phyloP scores from a whole-genome alignment of 2,797 vertebrate genomes.

The Vespertilio murinus region DNA sequence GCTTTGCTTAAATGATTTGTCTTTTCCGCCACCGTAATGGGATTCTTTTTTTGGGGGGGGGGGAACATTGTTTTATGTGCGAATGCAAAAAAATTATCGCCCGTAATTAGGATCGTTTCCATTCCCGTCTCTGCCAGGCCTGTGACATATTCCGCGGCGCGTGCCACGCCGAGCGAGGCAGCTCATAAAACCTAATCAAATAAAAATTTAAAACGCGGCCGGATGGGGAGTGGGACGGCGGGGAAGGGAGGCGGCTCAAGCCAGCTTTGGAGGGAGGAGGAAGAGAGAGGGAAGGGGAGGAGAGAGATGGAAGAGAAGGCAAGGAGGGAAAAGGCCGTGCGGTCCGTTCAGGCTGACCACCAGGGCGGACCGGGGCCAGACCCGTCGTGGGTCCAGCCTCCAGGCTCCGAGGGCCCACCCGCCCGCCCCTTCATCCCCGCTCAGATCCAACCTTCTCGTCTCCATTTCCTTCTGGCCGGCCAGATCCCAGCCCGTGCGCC shows the following conservation, averaged over 20 bases:
- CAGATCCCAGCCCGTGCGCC: background rate
- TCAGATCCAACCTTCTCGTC: background rate
- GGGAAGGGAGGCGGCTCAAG: slow-evolving; percentile 60
- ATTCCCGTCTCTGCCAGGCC: slow-evolving; percentile 82
- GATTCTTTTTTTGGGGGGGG: slow-evolving; percentile 29
- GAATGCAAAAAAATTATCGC: slow-evolving; percentile 86
- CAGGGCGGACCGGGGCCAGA: fast-evolving
- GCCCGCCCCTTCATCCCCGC: background rate
- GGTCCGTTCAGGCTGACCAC: slow-evolving; percentile 50
- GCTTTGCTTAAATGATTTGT: slow-evolving; percentile 82
- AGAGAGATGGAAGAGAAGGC: background rate
- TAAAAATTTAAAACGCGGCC: slow-evolving; percentile 73
- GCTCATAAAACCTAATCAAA: slow-evolving; percentile 79
- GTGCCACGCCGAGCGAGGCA: slow-evolving; percentile 74
- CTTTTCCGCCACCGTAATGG: slow-evolving; percentile 81
- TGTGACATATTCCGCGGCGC: slow-evolving; percentile 80
- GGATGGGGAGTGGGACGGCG: slow-evolving; percentile 55
- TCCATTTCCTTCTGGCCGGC: background rate
- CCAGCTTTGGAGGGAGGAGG: background rate
- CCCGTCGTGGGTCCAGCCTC: background rate
- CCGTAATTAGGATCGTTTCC: slow-evolving; percentile 83
- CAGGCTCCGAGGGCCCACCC: background rate
- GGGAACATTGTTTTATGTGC: slow-evolving; percentile 82
- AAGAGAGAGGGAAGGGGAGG: background rate
- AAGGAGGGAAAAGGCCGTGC: background rate